Evolutionary conservation across 2,797 vertebrate species (phyloP).

Genomic region (Dipus sagitta): DNA sequence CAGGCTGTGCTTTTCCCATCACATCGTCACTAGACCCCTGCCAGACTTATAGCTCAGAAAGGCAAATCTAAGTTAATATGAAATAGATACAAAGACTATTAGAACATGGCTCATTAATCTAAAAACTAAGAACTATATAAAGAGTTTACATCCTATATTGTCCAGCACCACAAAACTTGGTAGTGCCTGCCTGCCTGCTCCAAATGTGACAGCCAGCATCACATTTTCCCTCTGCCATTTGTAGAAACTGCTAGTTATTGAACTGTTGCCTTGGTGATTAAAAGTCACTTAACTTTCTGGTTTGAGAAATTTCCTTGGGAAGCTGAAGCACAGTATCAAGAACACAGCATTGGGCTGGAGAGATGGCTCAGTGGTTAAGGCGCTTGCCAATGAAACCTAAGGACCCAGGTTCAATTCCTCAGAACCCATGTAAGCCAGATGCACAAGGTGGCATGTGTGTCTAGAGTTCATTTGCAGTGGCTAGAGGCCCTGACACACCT

Average conservation of each 20-base stretch:
- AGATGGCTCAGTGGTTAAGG: too few relatives aligned
- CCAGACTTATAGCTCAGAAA: constrained; percentile 14
- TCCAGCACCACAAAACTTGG: constrained; percentile 4
- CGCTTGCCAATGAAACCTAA: too few relatives aligned
- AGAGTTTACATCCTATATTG: not conserved
- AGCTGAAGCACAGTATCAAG: constrained; percentile 28
- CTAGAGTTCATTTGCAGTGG: too few relatives aligned
- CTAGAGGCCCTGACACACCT: too few relatives aligned
- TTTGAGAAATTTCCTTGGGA: constrained; percentile 44
- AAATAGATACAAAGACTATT: not conserved
- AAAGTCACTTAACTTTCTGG: constrained; percentile 63
- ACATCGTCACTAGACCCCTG: not conserved
- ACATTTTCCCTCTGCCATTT: constrained; percentile 35
- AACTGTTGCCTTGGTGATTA: constrained; percentile 55
- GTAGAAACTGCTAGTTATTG: constrained; percentile 56
- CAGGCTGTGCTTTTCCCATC: not conserved
- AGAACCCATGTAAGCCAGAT: too few relatives aligned
- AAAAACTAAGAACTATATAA: constrained; percentile 53
- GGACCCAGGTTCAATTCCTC: too few relatives aligned
- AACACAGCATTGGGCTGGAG: not conserved
- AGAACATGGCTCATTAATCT: constrained; percentile 25
- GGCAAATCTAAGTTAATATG: constrained; percentile 2
- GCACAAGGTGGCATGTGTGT: too few relatives aligned
- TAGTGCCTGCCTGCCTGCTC: constrained; percentile 13
- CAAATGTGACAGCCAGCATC: not conserved